Conservation (phyloP, 2,888 invertebrate species). For the Dryadula phaetusa region DNA sequence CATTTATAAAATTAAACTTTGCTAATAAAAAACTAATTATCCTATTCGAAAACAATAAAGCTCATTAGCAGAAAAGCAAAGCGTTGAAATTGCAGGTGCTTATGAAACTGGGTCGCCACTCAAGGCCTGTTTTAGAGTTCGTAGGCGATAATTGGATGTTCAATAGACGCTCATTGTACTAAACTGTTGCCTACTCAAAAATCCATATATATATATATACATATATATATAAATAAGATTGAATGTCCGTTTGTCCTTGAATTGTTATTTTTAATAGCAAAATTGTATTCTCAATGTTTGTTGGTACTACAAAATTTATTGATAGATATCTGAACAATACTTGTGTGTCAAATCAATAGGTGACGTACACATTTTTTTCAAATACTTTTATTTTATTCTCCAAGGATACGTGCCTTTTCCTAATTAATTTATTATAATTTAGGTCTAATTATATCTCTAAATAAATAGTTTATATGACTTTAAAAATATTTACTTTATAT, state of each 20-base stretch:
- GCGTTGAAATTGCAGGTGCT: conserved; percentile 43
- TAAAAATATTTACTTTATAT: too few species aligned
- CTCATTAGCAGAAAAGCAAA: conserved; percentile 38
- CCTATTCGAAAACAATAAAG: conserved; percentile 26
- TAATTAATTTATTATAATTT: too few species aligned
- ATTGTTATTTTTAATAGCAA: not conserved
- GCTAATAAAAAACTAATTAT: not conserved
- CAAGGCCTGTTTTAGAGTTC: conserved; percentile 47
- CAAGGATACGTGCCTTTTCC: too few species aligned
- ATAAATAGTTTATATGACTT: too few species aligned
- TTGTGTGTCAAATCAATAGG: too few species aligned
- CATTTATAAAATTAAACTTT: not conserved
- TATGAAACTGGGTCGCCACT: conserved; percentile 48
- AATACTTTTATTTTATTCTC: too few species aligned
- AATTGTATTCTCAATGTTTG: too few species aligned
- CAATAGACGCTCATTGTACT: conserved; percentile 66
- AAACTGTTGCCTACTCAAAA: conserved; percentile 49
- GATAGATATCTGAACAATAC: too few species aligned
- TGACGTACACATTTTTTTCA: too few species aligned
- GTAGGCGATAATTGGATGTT: conserved; percentile 63
- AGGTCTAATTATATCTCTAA: too few species aligned
- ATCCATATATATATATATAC: conserved; percentile 11
- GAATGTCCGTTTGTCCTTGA: not conserved
- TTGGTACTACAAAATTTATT: too few species aligned
- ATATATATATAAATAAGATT: not conserved